phyloP scores from a whole-genome alignment of 2,113 vertebrate genomes.

The Hippocampus guttulatus region DNA sequence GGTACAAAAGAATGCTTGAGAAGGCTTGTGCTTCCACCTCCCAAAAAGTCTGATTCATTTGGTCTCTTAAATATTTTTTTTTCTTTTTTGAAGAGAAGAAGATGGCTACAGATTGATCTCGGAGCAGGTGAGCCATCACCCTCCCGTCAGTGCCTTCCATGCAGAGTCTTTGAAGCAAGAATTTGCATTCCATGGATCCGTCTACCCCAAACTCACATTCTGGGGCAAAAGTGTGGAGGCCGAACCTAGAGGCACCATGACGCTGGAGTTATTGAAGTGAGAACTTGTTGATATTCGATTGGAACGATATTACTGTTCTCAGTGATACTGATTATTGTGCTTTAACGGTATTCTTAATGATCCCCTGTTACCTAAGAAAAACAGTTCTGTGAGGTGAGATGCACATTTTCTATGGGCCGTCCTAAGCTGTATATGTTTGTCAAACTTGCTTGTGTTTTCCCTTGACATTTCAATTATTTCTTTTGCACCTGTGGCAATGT shows the following conservation, averaged over 20 bases:
- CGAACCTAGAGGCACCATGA: conserved; percentile 92
- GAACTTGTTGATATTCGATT: conserved; percentile 40
- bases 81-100: conserved; percentile 80
- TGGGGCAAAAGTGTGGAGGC: conserved; percentile 99
- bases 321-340: too few species aligned
- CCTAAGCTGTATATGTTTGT: too few species aligned
- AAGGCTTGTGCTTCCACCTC: not conserved
- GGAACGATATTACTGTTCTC: not conserved
- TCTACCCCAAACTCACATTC: conserved; percentile 97
- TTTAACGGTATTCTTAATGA: too few species aligned
- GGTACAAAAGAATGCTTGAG: conserved; percentile 60
- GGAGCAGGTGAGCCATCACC: conserved; percentile 97
- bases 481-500: too few species aligned
- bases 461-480: too few species aligned
- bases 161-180: conserved; percentile 89
- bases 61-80: not conserved
- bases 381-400: too few species aligned
- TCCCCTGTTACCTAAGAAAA: too few species aligned
- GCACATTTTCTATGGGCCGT: too few species aligned
- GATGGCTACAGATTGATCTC: conserved; percentile 94
- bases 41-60: not conserved
- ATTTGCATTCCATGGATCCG: conserved; percentile 95
- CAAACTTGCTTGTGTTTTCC: too few species aligned
- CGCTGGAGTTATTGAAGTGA: conserved; percentile 94
- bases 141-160: conserved; percentile 94